Evolutionary conservation across 2,888 invertebrate species (phyloP), one percentile per base, ranked within the genome.

Genomic region (Hesperia comma): DNA sequence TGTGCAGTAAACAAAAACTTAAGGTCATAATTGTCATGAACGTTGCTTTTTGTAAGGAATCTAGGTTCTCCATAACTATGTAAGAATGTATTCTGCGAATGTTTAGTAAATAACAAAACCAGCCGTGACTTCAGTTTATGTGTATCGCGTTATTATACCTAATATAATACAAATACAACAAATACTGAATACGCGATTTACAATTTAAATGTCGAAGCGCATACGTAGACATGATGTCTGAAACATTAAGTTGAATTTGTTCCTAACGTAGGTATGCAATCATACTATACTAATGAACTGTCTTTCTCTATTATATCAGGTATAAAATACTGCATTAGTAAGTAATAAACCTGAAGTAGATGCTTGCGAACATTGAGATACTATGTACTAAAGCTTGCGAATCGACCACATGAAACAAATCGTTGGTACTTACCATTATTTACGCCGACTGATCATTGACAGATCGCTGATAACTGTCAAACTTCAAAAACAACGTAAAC

Each of bases 141-240:
- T n/a, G n/a, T n/a, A n/a, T 43, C n/a, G 19, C 64, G 43, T 56
- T 61, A 62, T 43, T 62, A 57, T 57, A 26, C 26, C 5, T 55
- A 54, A 54, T 12, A 41, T 57, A 49, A 54, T n/a, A n/a, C 54
- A 55, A 66, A 60, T 15, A 57, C 43, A 41, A 41, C 41, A 55
- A 61, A 43, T 41, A 53, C 67, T 46, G 19, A 19, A 60, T 43
- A 46, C 41, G 37, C 33, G 68, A 77, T 75, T 75, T 75, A 72
- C 75, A 76, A 76, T 76, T 73, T 74, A 72, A 73, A 75, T 74
- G 63, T 67, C 68, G 51, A 53, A 57, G 40, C 37, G 57, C 53
- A 51, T 12, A 56, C 33, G 53, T 41, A 8, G 26, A 41, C 60
- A 63, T n/a, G 12, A 46, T 40, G 40, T 62, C 14, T 43, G 21